Conservation (phyloP, 2,888 invertebrate genomes). For the Xestia c-nigrum region DNA sequence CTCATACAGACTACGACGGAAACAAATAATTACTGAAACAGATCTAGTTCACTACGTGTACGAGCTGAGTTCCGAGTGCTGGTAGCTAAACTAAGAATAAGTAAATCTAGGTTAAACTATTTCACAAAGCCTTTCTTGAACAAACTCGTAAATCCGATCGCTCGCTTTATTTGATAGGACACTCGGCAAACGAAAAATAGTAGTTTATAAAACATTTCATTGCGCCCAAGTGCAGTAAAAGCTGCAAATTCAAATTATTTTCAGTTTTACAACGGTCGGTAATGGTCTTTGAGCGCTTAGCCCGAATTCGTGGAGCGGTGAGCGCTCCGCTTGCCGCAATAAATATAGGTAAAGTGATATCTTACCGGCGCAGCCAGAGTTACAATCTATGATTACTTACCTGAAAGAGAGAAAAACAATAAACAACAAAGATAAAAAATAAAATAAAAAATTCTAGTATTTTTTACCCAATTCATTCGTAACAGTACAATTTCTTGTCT, state of each 20-base stretch:
- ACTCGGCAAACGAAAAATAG: constrained; percentile 9
- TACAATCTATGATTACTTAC: constrained; percentile 48
- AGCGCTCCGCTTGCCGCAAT: background rate
- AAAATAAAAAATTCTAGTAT: background rate
- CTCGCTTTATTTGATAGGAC: constrained; percentile 9
- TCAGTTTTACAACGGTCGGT: constrained; percentile 21
- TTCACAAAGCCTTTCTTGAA: constrained; percentile 32
- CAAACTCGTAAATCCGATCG: constrained; percentile 18
- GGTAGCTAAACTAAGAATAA: background rate
- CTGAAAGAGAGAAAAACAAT: constrained; percentile 60
- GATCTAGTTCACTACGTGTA: background rate
- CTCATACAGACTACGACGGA: background rate
- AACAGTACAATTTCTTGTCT: background rate
- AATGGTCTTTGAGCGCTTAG: constrained; percentile 31
- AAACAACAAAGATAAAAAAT: constrained; percentile 33
- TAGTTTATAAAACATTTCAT: constrained; percentile 32
- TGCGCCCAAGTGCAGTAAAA: constrained; percentile 17
- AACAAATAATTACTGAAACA: too few species aligned
- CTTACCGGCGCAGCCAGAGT: constrained; percentile 47
- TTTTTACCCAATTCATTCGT: background rate
- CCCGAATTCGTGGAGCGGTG: constrained; percentile 7
- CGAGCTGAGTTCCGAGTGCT: background rate
- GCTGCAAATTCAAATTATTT: constrained; percentile 36
- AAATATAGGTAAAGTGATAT: constrained; percentile 7
- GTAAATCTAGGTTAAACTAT: constrained; percentile 26